Evolutionary conservation across 2,888 invertebrate genomes (phyloP).

Genomic region (Lasioglossum morio): DNA sequence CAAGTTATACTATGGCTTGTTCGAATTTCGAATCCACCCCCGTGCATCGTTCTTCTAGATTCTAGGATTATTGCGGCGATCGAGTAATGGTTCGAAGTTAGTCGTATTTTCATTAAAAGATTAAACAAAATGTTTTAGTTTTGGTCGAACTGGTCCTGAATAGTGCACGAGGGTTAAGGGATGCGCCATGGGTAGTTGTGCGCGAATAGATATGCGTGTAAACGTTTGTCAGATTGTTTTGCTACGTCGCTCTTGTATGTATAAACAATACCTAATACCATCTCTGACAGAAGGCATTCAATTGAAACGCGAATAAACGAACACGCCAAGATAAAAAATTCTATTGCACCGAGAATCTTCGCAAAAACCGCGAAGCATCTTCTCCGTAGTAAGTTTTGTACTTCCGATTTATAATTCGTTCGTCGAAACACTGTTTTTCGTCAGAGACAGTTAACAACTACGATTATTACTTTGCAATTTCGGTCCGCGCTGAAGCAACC

Average conservation of each 20-base stretch:
- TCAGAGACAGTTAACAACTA: neutral
- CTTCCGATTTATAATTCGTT: neutral
- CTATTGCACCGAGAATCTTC: neutral
- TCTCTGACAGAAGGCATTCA: neutral
- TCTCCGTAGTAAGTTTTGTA: neutral
- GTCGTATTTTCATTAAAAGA: neutral
- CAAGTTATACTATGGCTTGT: neutral
- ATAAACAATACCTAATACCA: neutral
- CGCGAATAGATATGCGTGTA: neutral
- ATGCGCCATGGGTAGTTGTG: neutral
- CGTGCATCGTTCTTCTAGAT: neutral
- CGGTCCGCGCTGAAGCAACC: neutral
- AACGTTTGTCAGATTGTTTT: neutral
- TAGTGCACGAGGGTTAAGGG: neutral
- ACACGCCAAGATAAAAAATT: neutral
- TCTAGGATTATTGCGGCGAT: neutral
- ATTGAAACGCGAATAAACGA: neutral
- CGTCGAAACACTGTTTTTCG: neutral
- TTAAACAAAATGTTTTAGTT: neutral
- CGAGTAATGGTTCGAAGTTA: neutral
- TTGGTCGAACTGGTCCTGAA: neutral
- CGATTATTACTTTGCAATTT: neutral
- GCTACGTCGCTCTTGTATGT: neutral
- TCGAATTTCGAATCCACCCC: neutral
- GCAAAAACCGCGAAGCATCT: neutral